Evolutionary conservation across 1,140 invertebrate genomes (phyloP), one percentile per base, ranked within the genome.

Genomic region (Leptopilina boulardi): DNA sequence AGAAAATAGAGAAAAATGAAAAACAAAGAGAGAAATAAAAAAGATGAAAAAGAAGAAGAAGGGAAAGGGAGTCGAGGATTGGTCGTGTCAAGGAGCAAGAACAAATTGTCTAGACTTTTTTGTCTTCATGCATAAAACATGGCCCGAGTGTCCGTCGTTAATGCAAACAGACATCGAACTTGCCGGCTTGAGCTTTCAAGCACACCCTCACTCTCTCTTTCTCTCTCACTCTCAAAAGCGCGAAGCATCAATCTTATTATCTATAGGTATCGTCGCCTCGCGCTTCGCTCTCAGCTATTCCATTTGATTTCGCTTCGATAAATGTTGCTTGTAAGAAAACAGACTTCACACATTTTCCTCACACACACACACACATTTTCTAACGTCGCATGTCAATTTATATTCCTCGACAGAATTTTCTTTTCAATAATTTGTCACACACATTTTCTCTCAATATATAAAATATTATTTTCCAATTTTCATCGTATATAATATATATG

Each of bases 61-160:
- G 2, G 66, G 23, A 76, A 18, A 76, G 71, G 15, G 59, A 56
- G 71, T 59, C 44, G 10, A 81, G 78, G 79, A 81, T 78, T 77
- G 18, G 77, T 80, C 70, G 47, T 80, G 51, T 47, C 71, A 44
- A 59, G 80, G 74, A 74, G 74, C 78, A 76, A 74, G 80, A 84
- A 85, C 85, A 84, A 85, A 85, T 87, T 82, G 84, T 84, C 82
- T 79, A 70, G 80, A 74, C 80, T 81, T 82, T 85, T 84, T 83
- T 83, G 76, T 81, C 76, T 74, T 88, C 82, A 85, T 88, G 85
- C 84, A 88, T 88, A 87, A 88, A 86, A 87, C 84, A 88, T 87
- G 34, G 73, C 26, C 26, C 18, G 54, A 78, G 81, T 82, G 82
- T 85, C 79, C 73, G 82, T 84, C 78, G 81, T 76, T 86, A 86